Base-by-base conservation (phyloP, 1,140 invertebrate species). In the Uloborus diversus region DNA sequence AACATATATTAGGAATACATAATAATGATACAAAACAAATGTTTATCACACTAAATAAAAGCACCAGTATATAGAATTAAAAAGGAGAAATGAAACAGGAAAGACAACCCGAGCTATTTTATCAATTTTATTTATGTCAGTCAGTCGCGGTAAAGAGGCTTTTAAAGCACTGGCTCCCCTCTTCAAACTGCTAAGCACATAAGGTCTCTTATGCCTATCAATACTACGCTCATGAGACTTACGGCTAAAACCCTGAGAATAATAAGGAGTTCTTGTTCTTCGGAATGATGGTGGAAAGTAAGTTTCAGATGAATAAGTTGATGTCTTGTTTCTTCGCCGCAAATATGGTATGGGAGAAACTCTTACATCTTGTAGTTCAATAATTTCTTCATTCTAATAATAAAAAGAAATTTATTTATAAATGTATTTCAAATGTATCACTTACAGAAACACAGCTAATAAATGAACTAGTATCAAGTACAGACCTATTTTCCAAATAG, bases 101-200 rank as follows among this genome's bases (percentile, higher is more conserved):
- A 99, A 99, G 65, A 97, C 90, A 79, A 98, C 91, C 81, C 97
- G 89, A 9, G 96, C 97, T 85, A 97, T 97, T 85, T 97, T 97
- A 87, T 99, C 97, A 84, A 99, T 99, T 56, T 96, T 92, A 86
- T 98, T 98, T 42, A 99, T 96, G 87, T 99, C 96, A 85, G 96
- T 94, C 82, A 99, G 97, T 86, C 93, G 93, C 1, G 96, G 96
- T 88, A 98, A 93, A 70, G 84, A 86, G 80, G 82, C 84, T 84
- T 84, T 84, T 53, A 86, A 73, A 42, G 61, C 81, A 68, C 51
- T 65, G 4, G 82, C 80, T 28, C 82, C 80, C 64, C 65, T 83
- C 90, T 91, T 66, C 25, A 95, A 88, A 5, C 93, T 93, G 84
- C 94, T 92, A 30, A 94, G 88, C 83, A 95, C 89, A 87, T 92